phyloP scores from a whole-genome alignment of 2,888 invertebrate species.

The Eupithecia subumbrata region DNA sequence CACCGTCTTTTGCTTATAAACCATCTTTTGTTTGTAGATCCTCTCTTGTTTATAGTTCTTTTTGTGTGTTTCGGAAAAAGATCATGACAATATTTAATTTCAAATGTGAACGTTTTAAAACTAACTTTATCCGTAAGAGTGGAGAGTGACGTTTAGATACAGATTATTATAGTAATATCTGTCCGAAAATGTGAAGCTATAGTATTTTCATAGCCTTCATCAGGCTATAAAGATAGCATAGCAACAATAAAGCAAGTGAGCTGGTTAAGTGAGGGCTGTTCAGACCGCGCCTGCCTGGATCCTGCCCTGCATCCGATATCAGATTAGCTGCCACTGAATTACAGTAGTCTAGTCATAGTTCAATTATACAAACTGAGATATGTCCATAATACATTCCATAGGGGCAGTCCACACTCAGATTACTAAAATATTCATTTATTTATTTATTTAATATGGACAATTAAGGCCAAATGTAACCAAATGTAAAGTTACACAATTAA shows the following conservation, averaged over 20 bases:
- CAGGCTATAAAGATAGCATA: background rate
- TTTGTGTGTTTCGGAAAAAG: too few species aligned
- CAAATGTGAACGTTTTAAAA: too few species aligned
- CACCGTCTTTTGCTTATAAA: background rate
- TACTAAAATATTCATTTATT: background rate
- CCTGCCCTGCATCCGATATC: constrained; percentile 62
- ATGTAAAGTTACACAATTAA: background rate
- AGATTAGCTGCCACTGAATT: constrained; percentile 78
- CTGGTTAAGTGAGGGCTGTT: background rate
- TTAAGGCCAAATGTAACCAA: background rate
- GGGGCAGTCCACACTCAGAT: background rate
- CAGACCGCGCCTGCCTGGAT: constrained; percentile 70
- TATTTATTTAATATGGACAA: background rate
- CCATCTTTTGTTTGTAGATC: background rate
- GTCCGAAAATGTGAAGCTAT: background rate
- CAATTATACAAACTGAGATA: constrained; percentile 47
- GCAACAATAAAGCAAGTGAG: background rate
- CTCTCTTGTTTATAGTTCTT: too few species aligned
- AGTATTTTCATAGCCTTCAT: background rate
- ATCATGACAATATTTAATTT: too few species aligned
- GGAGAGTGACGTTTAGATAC: too few species aligned
- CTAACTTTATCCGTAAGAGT: too few species aligned
- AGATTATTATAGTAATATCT: background rate
- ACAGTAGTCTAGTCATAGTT: constrained; percentile 63
- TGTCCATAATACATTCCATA: constrained; percentile 22